Percentiles rank a stretch among this genome's conserved stretches.
phyloP scores from a whole-genome alignment of 2,888 invertebrate genomes.

The Drosophila multiciliata region DNA sequence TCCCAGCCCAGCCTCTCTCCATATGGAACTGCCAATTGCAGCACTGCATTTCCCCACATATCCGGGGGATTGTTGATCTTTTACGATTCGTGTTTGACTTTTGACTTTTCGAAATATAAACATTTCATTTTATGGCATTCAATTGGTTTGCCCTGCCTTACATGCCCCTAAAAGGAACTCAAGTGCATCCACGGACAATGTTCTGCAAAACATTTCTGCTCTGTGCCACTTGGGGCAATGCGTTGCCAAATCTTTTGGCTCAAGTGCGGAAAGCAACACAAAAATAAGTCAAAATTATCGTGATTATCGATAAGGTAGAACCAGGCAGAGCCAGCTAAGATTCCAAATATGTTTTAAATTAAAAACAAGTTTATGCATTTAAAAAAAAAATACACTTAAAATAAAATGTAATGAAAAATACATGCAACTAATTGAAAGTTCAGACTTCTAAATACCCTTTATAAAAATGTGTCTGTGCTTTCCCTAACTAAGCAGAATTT shows the following conservation, averaged over 20 bases:
- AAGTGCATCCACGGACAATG: conserved; percentile 57
- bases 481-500: neutral
- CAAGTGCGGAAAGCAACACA: conserved; percentile 28
- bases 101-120: conserved; percentile 73
- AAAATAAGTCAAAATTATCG: conserved; percentile 3
- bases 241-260: conserved; percentile 49
- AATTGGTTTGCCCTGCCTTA: conserved; percentile 66
- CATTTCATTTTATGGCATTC: conserved; percentile 73
- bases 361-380: conserved; percentile 61
- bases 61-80: conserved; percentile 47
- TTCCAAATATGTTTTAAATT: conserved; percentile 40
- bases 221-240: conserved; percentile 42
- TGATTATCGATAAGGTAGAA: conserved; percentile 15
- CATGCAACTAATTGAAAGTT: neutral
- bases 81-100: conserved; percentile 74
- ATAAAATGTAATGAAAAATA: conserved; percentile 2
- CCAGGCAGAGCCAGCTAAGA: neutral
- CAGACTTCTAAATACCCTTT: neutral
- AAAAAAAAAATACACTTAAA: conserved; percentile 36
- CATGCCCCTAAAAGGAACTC: conserved; percentile 61
- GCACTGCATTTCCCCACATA: conserved; percentile 10
- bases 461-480: neutral
- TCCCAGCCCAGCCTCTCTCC: neutral
- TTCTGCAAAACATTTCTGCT: conserved; percentile 30
- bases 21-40: conserved; percentile 60